Evolutionary conservation across 2,888 invertebrate genomes (phyloP).

Genomic region (Melangyna quadrimaculata): DNA sequence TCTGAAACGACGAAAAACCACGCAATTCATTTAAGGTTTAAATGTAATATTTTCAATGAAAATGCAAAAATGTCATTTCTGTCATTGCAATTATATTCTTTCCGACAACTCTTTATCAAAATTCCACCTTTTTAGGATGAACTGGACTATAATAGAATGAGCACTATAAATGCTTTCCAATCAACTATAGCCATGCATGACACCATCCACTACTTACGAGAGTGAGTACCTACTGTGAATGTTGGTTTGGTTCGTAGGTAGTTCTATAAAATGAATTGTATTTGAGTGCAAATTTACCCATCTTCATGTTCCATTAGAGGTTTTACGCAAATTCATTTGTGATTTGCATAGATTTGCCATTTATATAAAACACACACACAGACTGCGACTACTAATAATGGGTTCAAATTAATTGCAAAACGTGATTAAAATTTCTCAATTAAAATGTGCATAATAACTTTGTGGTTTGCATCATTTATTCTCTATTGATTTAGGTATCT

Average conservation of each 20-base stretch:
- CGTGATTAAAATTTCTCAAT: constrained; percentile 67
- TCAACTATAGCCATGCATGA: not conserved
- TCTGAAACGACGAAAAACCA: not conserved
- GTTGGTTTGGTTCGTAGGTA: no score
- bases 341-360: constrained; percentile 66
- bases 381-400: constrained; percentile 54
- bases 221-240: no score
- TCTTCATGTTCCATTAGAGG: constrained; percentile 30
- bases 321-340: constrained; percentile 56
- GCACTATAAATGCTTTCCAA: constrained; percentile 15
- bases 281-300: constrained; percentile 22
- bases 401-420: constrained; percentile 61
- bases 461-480: constrained; percentile 28
- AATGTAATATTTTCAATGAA: constrained; percentile 5
- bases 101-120: not conserved
- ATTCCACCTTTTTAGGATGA: not conserved
- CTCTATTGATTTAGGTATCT: not conserved
- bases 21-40: not conserved
- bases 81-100: not conserved
- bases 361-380: constrained; percentile 57
- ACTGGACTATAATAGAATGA: not conserved
- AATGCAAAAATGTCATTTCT: not conserved
- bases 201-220: not conserved
- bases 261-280: constrained; percentile 9
- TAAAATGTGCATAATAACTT: constrained; percentile 60